Conservation (phyloP, 2,888 invertebrate species). For the Latheticus oryzae region DNA sequence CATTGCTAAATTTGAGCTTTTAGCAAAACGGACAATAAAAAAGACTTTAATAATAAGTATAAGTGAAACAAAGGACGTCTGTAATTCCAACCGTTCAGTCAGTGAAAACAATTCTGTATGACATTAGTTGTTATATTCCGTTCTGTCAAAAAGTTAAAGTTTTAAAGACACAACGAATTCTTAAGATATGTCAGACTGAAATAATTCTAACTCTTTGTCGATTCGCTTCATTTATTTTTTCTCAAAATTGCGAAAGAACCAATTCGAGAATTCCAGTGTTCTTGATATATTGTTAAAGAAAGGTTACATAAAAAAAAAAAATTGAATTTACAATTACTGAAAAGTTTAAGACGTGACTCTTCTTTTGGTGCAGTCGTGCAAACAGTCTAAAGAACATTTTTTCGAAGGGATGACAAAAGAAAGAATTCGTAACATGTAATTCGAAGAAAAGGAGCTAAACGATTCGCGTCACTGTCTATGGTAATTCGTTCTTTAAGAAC, state of each 20-base stretch:
- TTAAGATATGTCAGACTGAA: constrained; percentile 21
- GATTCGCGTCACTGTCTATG: constrained; percentile 27
- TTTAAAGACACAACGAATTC: constrained; percentile 37
- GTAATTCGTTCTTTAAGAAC: constrained; percentile 28
- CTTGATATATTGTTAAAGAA: constrained; percentile 1
- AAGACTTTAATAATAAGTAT: constrained; percentile 34
- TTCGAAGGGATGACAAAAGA: constrained; percentile 4
- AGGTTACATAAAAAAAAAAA: too few species aligned
- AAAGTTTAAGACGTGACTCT: constrained; percentile 12
- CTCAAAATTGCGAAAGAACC: too few species aligned
- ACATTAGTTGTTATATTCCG: constrained; percentile 31
- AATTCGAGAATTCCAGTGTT: too few species aligned
- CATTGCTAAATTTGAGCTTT: constrained; percentile 37
- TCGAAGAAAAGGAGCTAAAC: constrained; percentile 25
- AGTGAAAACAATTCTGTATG: constrained; percentile 31
- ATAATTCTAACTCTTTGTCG: constrained; percentile 25
- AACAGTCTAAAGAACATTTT: constrained; percentile 16
- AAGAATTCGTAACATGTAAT: constrained; percentile 23
- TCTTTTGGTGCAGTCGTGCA: constrained; percentile 18
- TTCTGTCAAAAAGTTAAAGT: constrained; percentile 35
- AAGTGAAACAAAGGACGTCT: constrained; percentile 34
- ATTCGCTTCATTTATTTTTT: constrained; percentile 14
- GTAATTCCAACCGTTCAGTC: constrained; percentile 29
- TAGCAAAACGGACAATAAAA: constrained; percentile 34
- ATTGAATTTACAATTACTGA: too few species aligned